A percentile compares a stretch with the other conserved stretches of the same genome.
These are phyloP conservation scores for Pheosia tremula DNA, from an alignment of 2,888 invertebrate species.

Conservation along the genomic window DNA sequence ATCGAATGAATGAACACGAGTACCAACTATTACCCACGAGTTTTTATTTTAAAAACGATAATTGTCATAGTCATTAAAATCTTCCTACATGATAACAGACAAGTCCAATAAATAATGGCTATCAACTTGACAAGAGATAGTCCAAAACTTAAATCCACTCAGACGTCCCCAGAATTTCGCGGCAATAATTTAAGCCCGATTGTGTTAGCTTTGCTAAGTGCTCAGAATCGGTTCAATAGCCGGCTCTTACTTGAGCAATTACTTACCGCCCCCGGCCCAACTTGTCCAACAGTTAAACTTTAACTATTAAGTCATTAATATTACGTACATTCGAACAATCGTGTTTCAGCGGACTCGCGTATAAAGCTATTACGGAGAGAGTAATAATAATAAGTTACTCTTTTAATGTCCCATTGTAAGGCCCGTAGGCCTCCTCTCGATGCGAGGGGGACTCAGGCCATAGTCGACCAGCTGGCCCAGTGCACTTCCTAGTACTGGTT, in stretches of 20 bases:
- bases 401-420: no score
- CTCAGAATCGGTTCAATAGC: conserved; percentile 49
- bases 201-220: conserved; percentile 45
- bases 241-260: conserved; percentile 65
- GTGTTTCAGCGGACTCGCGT: conserved; percentile 20
- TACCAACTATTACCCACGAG: no score
- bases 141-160: conserved; percentile 3
- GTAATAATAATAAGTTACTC: no score
- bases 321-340: conserved; percentile 59
- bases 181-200: conserved; percentile 32
- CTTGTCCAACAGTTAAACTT: conserved; percentile 70
- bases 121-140: not conserved
- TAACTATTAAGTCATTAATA: conserved; percentile 76
- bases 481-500: no score
- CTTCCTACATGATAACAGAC: not conserved
- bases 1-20: no score
- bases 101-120: not conserved
- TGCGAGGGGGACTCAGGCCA: no score
- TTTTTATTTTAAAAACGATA: no score
- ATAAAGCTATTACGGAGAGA: conserved; percentile 8
- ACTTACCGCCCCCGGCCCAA: conserved; percentile 51
- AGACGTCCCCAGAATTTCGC: not conserved
- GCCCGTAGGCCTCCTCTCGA: no score
- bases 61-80: not conserved
- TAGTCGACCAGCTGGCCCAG: no score